Evolutionary conservation across 2,797 vertebrate species (phyloP).

Genomic region (Spheniscus humboldti): DNA sequence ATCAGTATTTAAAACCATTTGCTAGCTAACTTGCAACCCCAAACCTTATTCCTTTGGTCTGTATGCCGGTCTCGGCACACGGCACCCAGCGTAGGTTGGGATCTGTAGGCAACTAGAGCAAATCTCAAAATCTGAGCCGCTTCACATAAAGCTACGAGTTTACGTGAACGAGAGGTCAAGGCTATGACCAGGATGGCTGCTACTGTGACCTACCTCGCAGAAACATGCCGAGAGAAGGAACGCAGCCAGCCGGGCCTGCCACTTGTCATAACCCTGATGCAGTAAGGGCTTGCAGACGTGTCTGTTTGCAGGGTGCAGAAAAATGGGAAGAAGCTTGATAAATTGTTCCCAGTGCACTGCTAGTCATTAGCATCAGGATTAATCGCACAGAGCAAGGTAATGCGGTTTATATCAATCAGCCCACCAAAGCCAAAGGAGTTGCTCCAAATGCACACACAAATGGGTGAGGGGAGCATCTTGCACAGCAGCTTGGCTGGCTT

Average conservation of each 20-base stretch:
- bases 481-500: not conserved
- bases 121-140: not conserved
- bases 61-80: not conserved
- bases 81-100: not conserved
- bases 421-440: not conserved
- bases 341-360: not conserved
- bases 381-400: not conserved
- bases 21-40: not conserved
- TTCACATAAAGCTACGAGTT: not conserved
- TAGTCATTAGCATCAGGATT: not conserved
- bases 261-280: not conserved
- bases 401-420: not conserved
- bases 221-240: conserved; percentile 49
- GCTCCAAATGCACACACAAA: not conserved
- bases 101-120: not conserved
- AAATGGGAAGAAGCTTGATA: not conserved
- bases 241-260: conserved; percentile 5
- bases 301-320: not conserved
- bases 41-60: not conserved
- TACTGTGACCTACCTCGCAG: conserved; percentile 30
- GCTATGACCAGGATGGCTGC: not conserved
- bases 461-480: not conserved
- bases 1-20: not conserved
- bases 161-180: rapidly evolving
- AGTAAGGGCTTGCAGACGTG: conserved; percentile 27